Evolutionary conservation across 2,888 invertebrate genomes (phyloP), one percentile per base, ranked within the genome.

Genomic region (Conchocele bisecta): DNA sequence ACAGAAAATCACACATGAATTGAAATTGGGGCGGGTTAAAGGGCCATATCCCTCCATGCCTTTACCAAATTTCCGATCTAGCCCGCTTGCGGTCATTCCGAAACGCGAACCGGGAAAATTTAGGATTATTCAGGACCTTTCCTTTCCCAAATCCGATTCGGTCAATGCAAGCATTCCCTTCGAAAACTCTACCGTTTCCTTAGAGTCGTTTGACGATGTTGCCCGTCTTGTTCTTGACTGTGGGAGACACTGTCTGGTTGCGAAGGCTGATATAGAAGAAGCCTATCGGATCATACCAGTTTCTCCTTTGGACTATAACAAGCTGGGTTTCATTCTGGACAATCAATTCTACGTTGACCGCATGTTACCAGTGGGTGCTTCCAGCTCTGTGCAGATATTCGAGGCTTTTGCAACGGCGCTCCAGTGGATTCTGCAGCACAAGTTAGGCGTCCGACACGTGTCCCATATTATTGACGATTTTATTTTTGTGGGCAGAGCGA

Each of bases 191-290:
- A 42, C 26, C 0, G 42, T 53, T 1, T n/a, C 26, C 20, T 20
- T 58, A 9, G 51, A 67, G 20, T 53, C 66, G 11, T 67, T 67
- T 31, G 59, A 67, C 33, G 28, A 53, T 35, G 58, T 53, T 17
- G 37, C 37, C 3, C 20, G 20, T n/a, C 20, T 50, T 6, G 50
- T 71, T 11, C n/a, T 65, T 31, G 2, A 29, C n/a, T 58, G 50
- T 56, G 74, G 78, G 1, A 3, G 6, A 46, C 15, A 42, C 9
- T 54, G 41, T 22, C 33, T 63, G 17, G 61, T 79, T 37, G 66
- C 75, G 17, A 79, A 75, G 54, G 57, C 68, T 1, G 78, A 78
- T 39, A 72, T 78, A 11, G 63, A 75, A 58, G 72, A 78, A 48
- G 69, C 51, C 7, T 79, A 75, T 35, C 60, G 75, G 3, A 75